A percentile compares a stretch with the other conserved stretches of the same genome.
These are phyloP conservation scores for Drosophila sproati DNA, from an alignment of 1,140 invertebrate species.

Conservation along the genomic window DNA sequence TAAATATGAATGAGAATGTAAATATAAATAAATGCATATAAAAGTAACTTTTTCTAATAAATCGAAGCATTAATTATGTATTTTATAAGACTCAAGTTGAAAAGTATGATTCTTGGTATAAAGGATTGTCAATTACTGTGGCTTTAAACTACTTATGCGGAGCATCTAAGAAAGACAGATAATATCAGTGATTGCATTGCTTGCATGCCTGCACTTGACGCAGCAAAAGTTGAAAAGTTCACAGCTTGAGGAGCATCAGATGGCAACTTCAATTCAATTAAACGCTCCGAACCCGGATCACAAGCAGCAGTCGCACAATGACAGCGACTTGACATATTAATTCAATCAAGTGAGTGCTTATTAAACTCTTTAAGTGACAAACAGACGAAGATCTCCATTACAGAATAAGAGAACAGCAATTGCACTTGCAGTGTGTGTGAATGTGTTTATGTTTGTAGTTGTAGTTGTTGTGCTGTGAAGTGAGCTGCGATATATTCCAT, in stretches of 20 bases:
- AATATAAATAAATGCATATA: not conserved
- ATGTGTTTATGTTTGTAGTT: no score
- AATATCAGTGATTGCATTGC: slow-evolving; percentile 19
- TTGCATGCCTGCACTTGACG: slow-evolving; percentile 8
- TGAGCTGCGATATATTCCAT: slow-evolving; percentile 61
- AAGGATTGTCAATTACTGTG: no score
- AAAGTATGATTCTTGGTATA: no score
- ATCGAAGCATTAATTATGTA: no score
- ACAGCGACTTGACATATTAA: slow-evolving; percentile 67
- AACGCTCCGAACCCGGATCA: slow-evolving; percentile 39
- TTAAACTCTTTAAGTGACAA: slow-evolving; percentile 77
- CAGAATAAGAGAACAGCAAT: slow-evolving; percentile 37
- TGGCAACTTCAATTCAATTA: slow-evolving; percentile 76
- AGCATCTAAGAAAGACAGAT: not conserved
- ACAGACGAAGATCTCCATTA: slow-evolving; percentile 54
- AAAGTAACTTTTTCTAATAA: no score
- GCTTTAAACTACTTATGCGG: not conserved
- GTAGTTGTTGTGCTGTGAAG: slow-evolving; percentile 4
- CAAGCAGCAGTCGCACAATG: slow-evolving; percentile 54
- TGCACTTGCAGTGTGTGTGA: slow-evolving; percentile 10
- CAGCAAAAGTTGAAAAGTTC: slow-evolving; percentile 72
- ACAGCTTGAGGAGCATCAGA: slow-evolving; percentile 49
- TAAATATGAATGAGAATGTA: no score
- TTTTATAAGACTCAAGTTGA: no score
- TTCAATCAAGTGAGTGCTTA: slow-evolving; percentile 79